These are phyloP conservation scores for Crocodylus rhombifer DNA, from an alignment of 2,797 vertebrate genomes.

Conservation along the genomic window DNA sequence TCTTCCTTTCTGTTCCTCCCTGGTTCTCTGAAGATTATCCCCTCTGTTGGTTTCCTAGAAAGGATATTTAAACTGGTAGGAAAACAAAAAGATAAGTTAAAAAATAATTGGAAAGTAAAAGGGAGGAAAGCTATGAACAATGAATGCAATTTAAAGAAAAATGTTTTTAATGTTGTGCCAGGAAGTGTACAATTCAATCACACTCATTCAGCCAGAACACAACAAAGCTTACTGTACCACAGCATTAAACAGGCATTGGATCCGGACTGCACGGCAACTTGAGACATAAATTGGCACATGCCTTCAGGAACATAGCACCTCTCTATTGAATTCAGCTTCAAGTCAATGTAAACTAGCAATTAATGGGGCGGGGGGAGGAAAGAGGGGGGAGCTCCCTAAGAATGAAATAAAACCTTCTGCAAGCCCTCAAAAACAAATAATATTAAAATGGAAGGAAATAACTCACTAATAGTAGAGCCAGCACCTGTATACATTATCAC, in stretches of 20 bases:
- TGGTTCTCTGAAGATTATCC: neutral
- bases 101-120: neutral
- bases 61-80: neutral
- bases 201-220: neutral
- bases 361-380: too few species aligned
- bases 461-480: neutral
- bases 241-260: rapidly evolving
- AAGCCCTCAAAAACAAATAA: neutral
- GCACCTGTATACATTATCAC: neutral
- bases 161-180: neutral
- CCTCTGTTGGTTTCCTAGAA: neutral
- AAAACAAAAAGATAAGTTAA: neutral
- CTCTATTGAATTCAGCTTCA: rapidly evolving
- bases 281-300: rapidly evolving
- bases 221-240: rapidly evolving
- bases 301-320: neutral
- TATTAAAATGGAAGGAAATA: neutral
- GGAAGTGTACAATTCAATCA: neutral
- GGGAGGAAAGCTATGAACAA: neutral
- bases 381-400: neutral
- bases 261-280: neutral
- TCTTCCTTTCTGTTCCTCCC: neutral
- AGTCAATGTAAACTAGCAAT: rapidly evolving
- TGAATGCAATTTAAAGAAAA: neutral
- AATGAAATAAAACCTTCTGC: neutral